phyloP scores from a whole-genome alignment of 2,797 vertebrate genomes.

The Kryptolebias ocellatus region DNA sequence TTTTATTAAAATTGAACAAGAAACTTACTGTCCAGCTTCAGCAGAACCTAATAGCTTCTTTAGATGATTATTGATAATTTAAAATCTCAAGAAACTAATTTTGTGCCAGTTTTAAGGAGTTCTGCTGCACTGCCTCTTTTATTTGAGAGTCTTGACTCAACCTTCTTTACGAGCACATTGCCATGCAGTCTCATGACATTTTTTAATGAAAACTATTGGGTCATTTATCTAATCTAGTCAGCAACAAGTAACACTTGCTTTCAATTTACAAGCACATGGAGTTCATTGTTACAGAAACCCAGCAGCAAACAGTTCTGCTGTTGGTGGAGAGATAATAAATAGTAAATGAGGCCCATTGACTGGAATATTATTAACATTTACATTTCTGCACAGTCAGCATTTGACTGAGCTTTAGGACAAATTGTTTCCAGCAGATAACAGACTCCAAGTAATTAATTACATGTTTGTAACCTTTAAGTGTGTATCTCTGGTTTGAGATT shows the following conservation, averaged over 20 bases:
- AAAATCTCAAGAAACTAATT: too few species aligned
- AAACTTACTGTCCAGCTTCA: too few species aligned
- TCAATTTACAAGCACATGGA: background rate
- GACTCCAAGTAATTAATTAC: too few species aligned
- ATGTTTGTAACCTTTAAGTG: too few species aligned
- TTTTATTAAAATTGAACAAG: too few species aligned
- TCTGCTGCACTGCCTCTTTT: background rate
- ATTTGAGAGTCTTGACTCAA: background rate
- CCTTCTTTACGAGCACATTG: background rate
- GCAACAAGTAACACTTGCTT: background rate
- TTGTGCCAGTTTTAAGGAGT: too few species aligned
- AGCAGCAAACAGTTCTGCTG: background rate
- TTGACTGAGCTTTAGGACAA: background rate
- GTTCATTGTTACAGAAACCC: background rate
- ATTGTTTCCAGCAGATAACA: background rate
- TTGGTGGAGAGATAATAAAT: background rate
- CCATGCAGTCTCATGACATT: background rate
- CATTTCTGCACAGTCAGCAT: background rate
- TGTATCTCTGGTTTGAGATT: too few species aligned
- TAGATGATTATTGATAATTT: background rate
- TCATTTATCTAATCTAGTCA: background rate
- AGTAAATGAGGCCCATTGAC: background rate
- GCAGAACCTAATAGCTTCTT: background rate
- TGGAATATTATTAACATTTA: background rate
- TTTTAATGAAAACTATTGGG: background rate